Evolutionary conservation across 2,113 vertebrate genomes (phyloP), one percentile per base, ranked within the genome.

Genomic region (Phoxinus phoxinus): DNA sequence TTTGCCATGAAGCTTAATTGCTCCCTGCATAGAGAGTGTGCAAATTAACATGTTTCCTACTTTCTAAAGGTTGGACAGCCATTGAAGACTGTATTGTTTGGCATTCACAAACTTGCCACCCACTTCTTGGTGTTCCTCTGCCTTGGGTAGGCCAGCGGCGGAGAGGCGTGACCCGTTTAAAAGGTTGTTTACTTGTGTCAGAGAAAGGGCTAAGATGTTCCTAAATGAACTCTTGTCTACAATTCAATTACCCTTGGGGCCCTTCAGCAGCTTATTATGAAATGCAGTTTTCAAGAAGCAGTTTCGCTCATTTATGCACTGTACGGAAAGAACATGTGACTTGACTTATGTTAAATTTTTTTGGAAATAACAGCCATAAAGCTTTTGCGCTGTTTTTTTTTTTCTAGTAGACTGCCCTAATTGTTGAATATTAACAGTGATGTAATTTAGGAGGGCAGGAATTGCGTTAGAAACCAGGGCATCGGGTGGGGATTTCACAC

Each of bases 141-240:
- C 90, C 81, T 89, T 88, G 88, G 93, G 92, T 94, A 92, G 90
- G 89, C 90, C 81, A 93, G 93, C 85, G 90, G 89, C 86, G 88
- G 88, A 87, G 88, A 94, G 92, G 94, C 94, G 93, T 94, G 94
- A 94, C 93, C 94, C 93, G 92, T 94, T 95, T 94, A 93, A 94
- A 94, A 91, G 93, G 93, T 94, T 95, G 94, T 94, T 95, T 95
- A 94, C 94, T 95, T 95, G 93, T 90, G 94, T 94, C 92, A 91
- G 94, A 93, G 92, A 88, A 92, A 90, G 91, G 89, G 92, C 92
- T 91, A 94, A 95, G 91, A 91, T 88, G 88, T 92, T 94, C 89
- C 93, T 95, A 93, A 95, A 95, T 95, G 94, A 94, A 93, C 93
- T 95, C 94, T 95, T 95, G 94, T 95, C 93, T 95, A 95, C 94